Percentiles rank a stretch among this genome's conserved stretches.
Evolutionary conservation across 2,113 vertebrate genomes (phyloP).

Genomic region (Danionella cerebrum): DNA sequence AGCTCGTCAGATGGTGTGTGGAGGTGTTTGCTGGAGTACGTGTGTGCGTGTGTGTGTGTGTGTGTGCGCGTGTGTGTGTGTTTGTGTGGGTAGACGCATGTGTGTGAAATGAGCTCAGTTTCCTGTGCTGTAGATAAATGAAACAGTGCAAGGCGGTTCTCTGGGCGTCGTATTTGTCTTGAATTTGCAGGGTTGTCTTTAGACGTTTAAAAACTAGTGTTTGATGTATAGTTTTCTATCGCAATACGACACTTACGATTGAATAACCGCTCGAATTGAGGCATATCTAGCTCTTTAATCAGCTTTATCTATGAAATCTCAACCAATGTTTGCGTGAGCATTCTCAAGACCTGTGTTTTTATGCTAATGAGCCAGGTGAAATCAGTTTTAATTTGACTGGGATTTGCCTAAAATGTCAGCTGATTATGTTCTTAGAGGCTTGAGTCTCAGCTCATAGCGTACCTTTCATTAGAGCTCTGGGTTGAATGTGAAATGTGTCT

Average conservation of each 20-base stretch:
- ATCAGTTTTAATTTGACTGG: not conserved
- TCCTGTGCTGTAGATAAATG: conserved; percentile 2
- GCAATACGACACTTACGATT: too few species aligned
- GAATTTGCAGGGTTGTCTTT: not conserved
- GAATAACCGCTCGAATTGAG: too few species aligned
- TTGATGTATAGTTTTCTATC: too few species aligned
- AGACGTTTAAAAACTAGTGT: too few species aligned
- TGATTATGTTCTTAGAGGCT: not conserved
- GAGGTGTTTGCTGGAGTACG: conserved; percentile 17
- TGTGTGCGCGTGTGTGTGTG: conserved; percentile 8
- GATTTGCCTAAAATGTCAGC: not conserved
- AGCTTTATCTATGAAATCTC: too few species aligned
- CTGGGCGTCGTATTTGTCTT: not conserved
- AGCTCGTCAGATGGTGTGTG: conserved; percentile 17
- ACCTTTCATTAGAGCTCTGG: not conserved
- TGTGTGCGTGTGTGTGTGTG: not conserved
- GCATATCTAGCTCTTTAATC: too few species aligned
- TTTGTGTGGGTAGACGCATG: not conserved
- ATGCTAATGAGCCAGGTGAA: too few species aligned
- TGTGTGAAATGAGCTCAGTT: not conserved
- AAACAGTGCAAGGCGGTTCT: not conserved
- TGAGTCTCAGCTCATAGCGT: not conserved
- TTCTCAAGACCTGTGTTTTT: too few species aligned
- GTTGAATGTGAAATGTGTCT: not conserved
- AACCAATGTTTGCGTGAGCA: too few species aligned